Evolutionary conservation across 1,140 invertebrate species (phyloP).

Genomic region (Heliconius eleuchia): DNA sequence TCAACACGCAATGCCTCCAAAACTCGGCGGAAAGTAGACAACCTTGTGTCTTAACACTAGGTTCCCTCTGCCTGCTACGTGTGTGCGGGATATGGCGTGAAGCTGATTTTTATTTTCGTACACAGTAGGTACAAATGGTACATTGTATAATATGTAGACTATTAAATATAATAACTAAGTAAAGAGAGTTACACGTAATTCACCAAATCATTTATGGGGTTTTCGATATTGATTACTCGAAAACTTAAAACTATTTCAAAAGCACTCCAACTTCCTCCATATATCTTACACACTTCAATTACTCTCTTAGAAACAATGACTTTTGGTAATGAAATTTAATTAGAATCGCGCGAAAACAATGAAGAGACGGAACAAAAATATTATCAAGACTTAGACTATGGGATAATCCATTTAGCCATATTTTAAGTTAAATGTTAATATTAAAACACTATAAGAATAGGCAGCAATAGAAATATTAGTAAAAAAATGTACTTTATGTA

Average conservation of each 20-base stretch:
- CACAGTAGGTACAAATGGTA: no score
- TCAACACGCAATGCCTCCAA: no score
- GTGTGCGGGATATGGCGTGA: no score
- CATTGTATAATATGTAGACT: no score
- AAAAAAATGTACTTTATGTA: no score
- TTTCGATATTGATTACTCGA: background rate
- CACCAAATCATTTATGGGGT: background rate
- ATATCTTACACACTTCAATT: conserved; percentile 24
- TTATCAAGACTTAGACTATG: conserved; percentile 1
- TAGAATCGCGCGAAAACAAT: conserved; percentile 25
- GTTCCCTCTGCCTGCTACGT: no score
- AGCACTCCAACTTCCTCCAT: background rate
- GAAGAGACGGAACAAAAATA: conserved; percentile 1
- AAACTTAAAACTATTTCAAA: background rate
- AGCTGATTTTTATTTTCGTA: no score
- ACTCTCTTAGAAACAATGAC: conserved; percentile 23
- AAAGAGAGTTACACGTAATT: background rate
- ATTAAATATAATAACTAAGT: background rate
- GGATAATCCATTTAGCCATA: background rate
- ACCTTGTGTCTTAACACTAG: no score
- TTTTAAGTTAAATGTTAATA: no score
- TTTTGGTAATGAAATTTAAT: conserved; percentile 18
- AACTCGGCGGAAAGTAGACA: no score
- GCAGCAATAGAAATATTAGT: no score
- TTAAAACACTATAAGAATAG: no score